A percentile compares a stretch with the other conserved stretches of the same genome.
These are phyloP conservation scores for Cotesia typhae DNA, from an alignment of 1,140 invertebrate species.

Conservation along the genomic window DNA sequence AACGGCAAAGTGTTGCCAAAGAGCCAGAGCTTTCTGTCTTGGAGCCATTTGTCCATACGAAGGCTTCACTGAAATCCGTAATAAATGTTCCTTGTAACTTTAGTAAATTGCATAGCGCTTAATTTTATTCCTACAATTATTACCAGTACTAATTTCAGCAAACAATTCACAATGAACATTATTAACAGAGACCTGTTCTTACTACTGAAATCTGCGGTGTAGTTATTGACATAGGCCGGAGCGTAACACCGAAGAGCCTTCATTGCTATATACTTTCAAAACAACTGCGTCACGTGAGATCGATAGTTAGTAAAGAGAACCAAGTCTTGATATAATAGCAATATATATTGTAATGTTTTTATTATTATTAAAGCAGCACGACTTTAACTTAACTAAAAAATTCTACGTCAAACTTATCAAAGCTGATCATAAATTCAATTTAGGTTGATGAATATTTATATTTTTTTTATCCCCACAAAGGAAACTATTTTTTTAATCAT, in stretches of 20 bases:
- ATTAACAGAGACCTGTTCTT: conserved; percentile 16
- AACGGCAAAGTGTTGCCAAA: conserved; percentile 85
- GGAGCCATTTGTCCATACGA: conserved; percentile 89
- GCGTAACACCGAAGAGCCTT: conserved; percentile 14
- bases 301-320: conserved; percentile 39
- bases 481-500: neutral
- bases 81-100: neutral
- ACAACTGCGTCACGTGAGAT: conserved; percentile 42
- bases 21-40: conserved; percentile 85
- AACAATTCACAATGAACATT: conserved; percentile 15
- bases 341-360: neutral
- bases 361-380: neutral
- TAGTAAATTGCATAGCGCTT: neutral
- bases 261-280: conserved; percentile 27
- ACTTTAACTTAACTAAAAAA: neutral
- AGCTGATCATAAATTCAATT: neutral
- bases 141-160: neutral
- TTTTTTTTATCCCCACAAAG: neutral
- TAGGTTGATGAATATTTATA: neutral
- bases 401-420: neutral
- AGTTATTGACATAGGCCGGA: neutral
- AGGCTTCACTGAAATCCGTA: conserved; percentile 26
- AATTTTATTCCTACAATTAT: neutral
- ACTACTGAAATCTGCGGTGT: neutral
- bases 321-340: neutral